Conservation (phyloP, 2,113 vertebrate genomes). For the Sisor rabdophorus region DNA sequence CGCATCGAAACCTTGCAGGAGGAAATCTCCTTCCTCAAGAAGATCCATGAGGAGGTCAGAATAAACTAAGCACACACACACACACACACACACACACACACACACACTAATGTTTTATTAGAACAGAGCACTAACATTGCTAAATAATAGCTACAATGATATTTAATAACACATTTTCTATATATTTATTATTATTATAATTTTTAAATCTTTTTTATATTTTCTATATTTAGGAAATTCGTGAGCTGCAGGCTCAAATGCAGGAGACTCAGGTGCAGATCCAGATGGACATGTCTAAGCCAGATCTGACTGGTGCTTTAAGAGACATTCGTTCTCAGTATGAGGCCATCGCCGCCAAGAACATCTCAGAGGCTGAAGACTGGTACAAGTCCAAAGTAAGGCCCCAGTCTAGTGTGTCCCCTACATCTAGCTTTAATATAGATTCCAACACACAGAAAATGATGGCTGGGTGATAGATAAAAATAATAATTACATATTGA, state of each 20-base stretch:
- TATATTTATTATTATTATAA: neutral
- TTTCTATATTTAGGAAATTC: conserved; percentile 78
- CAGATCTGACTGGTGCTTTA: conserved; percentile 87
- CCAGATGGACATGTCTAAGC: conserved; percentile 93
- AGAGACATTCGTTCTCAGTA: conserved; percentile 91
- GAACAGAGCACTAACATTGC: neutral
- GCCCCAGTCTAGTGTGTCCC: too few species aligned
- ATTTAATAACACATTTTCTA: neutral
- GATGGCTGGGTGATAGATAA: too few species aligned
- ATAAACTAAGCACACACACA: neutral
- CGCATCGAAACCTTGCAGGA: conserved; percentile 91
- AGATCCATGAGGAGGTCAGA: conserved; percentile 84
- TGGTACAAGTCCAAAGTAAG: conserved; percentile 97
- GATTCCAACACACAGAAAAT: too few species aligned
- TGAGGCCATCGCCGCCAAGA: conserved; percentile 91
- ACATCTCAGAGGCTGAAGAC: conserved; percentile 87
- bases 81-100: neutral
- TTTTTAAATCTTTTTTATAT: neutral
- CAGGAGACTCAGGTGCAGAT: conserved; percentile 92
- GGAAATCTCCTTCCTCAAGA: conserved; percentile 94
- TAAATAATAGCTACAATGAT: neutral
- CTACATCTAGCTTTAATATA: too few species aligned
- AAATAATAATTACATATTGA: neutral
- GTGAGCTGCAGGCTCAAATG: conserved; percentile 88
- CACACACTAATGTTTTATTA: too few species aligned